phyloP scores from a whole-genome alignment of 2,888 invertebrate genomes.

The Xylophagus ater region DNA sequence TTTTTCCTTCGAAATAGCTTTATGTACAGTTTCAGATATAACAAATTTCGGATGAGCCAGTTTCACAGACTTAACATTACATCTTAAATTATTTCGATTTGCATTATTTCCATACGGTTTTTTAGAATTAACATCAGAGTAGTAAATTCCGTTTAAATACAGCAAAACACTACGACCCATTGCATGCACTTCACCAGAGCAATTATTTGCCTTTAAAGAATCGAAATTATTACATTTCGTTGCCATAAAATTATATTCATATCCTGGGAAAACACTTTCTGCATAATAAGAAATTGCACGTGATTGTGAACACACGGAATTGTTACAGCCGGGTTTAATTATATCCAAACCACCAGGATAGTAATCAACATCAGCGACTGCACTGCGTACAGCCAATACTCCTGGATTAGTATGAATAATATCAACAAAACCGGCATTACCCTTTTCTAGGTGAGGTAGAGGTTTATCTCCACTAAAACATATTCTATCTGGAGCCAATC shows the following conservation, averaged over 20 bases:
- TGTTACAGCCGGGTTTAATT: conserved; percentile 12
- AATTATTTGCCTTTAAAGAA: too few species aligned
- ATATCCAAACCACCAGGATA: neutral
- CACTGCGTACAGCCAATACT: conserved; percentile 22
- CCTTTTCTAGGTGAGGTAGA: conserved; percentile 6
- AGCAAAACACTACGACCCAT: conserved; percentile 32
- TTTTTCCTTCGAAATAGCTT: too few species aligned
- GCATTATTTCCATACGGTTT: conserved; percentile 27
- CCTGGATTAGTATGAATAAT: conserved; percentile 22
- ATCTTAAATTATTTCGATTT: too few species aligned
- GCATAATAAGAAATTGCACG: conserved; percentile 14
- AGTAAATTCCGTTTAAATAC: conserved; percentile 30
- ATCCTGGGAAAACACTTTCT: conserved; percentile 11
- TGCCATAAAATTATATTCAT: conserved; percentile 10
- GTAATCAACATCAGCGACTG: too few species aligned
- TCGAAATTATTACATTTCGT: too few species aligned
- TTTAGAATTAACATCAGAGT: conserved; percentile 27
- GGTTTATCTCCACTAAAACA: conserved; percentile 17
- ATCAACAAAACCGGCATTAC: conserved; percentile 13
- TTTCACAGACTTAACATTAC: too few species aligned
- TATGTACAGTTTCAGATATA: too few species aligned
- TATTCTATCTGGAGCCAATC: conserved; percentile 14
- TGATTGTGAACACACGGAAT: conserved; percentile 10
- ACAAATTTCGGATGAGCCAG: too few species aligned
- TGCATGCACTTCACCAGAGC: conserved; percentile 23